These are phyloP conservation scores for Pogoniulus pusillus DNA, from an alignment of 2,797 vertebrate genomes.

Conservation along the genomic window DNA sequence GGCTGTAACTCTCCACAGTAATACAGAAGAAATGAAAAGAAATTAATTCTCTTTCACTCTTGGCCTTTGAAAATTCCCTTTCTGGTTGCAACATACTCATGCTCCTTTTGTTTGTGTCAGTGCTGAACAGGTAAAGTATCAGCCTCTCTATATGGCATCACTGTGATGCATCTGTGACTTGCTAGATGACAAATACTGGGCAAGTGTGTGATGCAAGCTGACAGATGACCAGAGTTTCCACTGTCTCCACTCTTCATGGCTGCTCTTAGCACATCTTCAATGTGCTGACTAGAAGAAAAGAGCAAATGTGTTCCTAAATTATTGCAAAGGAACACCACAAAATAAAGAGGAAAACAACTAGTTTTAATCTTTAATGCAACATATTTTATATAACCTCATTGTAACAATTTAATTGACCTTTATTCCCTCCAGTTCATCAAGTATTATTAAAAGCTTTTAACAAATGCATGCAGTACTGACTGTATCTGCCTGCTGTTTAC, in stretches of 20 bases:
- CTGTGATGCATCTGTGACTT: neutral
- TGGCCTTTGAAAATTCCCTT: neutral
- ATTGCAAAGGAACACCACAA: neutral
- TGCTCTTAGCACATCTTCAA: neutral
- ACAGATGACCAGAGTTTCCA: neutral
- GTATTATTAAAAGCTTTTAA: conserved; percentile 62
- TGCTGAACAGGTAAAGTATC: neutral
- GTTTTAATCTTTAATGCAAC: conserved; percentile 38
- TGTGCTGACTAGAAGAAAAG: neutral
- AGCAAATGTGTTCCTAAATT: conserved; percentile 18
- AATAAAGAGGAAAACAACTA: neutral
- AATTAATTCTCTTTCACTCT: neutral
- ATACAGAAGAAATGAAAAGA: neutral
- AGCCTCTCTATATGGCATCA: neutral
- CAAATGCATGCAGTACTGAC: neutral
- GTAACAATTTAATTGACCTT: conserved; percentile 50
- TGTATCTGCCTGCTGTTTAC: conserved; percentile 19
- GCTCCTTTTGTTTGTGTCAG: neutral
- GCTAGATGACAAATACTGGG: neutral
- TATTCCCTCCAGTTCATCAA: conserved; percentile 16
- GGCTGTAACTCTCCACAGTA: neutral
- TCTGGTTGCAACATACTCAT: neutral
- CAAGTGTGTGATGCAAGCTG: neutral
- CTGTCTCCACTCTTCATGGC: neutral
- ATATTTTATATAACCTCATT: neutral